Conservation (phyloP, 2,797 vertebrate genomes). For the Lithobates sylvaticus region DNA sequence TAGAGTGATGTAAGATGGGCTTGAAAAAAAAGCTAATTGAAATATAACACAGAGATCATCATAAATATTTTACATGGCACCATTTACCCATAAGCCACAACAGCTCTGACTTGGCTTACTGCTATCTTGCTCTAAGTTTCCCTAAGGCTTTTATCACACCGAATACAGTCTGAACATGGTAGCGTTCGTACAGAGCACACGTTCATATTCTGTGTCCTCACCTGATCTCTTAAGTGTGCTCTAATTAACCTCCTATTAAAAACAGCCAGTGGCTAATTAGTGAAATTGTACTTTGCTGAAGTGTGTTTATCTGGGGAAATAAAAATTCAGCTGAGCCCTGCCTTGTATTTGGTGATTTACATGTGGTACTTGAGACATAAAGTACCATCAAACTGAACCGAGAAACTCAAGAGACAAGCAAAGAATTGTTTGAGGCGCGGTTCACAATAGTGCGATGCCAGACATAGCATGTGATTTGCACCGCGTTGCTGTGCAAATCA, state of each 20-base stretch:
- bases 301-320: constrained; percentile 48
- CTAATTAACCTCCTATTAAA: constrained; percentile 59
- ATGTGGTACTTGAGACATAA: constrained; percentile 22
- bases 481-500: too few species aligned
- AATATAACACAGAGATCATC: background rate
- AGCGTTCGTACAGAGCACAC: constrained; percentile 11
- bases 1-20: background rate
- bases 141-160: constrained; percentile 5
- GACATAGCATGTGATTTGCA: too few species aligned
- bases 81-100: background rate
- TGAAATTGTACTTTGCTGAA: constrained; percentile 43
- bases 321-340: constrained; percentile 40
- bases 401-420: background rate
- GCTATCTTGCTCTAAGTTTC: background rate
- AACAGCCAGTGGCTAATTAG: constrained; percentile 56
- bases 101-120: background rate
- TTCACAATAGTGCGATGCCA: too few species aligned
- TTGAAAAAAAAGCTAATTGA: background rate
- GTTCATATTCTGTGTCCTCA: constrained; percentile 28
- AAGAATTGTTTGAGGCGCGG: background rate
- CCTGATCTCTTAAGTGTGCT: constrained; percentile 42
- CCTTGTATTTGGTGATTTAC: constrained; percentile 20
- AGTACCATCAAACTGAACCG: background rate
- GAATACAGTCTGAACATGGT: constrained; percentile 4
- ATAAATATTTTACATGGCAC: constrained; percentile 25